phyloP scores from a whole-genome alignment of 2,113 vertebrate genomes.

The Raphicerus campestris region DNA sequence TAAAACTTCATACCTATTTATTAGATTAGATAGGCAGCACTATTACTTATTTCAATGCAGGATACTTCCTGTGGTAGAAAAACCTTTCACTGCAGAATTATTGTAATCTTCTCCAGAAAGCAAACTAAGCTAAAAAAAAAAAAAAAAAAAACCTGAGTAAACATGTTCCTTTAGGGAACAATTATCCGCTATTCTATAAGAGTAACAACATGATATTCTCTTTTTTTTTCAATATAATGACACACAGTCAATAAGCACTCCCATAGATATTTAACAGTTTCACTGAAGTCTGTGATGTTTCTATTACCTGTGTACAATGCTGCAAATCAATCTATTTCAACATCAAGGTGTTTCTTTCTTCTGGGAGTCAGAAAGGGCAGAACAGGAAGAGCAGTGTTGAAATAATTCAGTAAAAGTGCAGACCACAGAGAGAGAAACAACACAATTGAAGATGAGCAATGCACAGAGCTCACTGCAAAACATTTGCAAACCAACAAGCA shows the following conservation, averaged over 20 bases:
- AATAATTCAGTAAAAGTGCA: neutral
- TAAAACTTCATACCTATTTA: neutral
- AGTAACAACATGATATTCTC: neutral
- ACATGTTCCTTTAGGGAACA: neutral
- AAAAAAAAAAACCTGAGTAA: neutral
- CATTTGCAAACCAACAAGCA: neutral
- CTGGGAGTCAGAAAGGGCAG: neutral
- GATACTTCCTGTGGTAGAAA: neutral
- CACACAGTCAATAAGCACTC: neutral
- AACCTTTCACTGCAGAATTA: conserved; percentile 13
- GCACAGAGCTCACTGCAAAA: neutral
- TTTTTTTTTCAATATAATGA: neutral
- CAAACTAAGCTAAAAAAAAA: conserved; percentile 18
- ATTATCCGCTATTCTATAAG: conserved; percentile 28
- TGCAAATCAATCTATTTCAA: conserved; percentile 2
- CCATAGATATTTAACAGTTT: neutral
- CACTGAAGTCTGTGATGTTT: neutral
- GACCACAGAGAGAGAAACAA: neutral
- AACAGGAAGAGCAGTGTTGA: neutral
- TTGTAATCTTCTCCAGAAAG: conserved; percentile 26
- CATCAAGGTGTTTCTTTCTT: conserved; percentile 13
- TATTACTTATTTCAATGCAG: conserved; percentile 1
- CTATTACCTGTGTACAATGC: neutral
- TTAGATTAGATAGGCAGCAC: neutral
- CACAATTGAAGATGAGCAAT: neutral